Percentiles rank a stretch among this genome's conserved stretches.
These are phyloP conservation scores for Coregonus clupeaformis DNA, from an alignment of 2,113 vertebrate species.

Conservation along the genomic window DNA sequence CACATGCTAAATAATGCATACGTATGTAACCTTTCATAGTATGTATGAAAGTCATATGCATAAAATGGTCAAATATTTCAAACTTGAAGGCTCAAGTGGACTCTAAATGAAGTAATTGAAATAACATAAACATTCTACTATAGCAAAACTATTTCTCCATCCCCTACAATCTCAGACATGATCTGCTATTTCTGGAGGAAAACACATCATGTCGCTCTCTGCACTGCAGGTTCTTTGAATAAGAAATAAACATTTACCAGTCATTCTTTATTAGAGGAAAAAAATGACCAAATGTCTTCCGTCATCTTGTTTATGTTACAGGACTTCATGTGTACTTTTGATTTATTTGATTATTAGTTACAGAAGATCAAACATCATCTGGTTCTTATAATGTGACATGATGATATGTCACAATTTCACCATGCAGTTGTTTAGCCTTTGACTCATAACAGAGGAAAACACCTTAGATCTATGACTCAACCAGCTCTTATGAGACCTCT, in stretches of 20 bases:
- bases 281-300: slow-evolving; percentile 10
- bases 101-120: slow-evolving; percentile 12
- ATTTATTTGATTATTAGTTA: slow-evolving; percentile 15
- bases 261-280: background rate
- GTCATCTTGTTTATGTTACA: slow-evolving; percentile 48
- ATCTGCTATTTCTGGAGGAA: slow-evolving; percentile 13
- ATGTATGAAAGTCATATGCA: background rate
- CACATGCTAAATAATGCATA: background rate
- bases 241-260: slow-evolving; percentile 26
- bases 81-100: slow-evolving; percentile 21
- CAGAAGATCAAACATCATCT: slow-evolving; percentile 41
- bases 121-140: slow-evolving; percentile 6
- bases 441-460: slow-evolving; percentile 16
- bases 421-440: slow-evolving; percentile 19
- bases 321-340: background rate
- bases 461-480: background rate
- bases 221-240: too few species aligned
- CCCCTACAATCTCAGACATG: background rate
- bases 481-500: slow-evolving; percentile 6
- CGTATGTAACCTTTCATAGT: too few species aligned
- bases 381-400: slow-evolving; percentile 46
- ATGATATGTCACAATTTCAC: slow-evolving; percentile 27
- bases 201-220: too few species aligned
- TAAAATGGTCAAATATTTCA: slow-evolving; percentile 17
- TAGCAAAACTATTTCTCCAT: slow-evolving; percentile 10